Conservation (phyloP, 2,113 vertebrate genomes). For the Dasypus novemcinctus region DNA sequence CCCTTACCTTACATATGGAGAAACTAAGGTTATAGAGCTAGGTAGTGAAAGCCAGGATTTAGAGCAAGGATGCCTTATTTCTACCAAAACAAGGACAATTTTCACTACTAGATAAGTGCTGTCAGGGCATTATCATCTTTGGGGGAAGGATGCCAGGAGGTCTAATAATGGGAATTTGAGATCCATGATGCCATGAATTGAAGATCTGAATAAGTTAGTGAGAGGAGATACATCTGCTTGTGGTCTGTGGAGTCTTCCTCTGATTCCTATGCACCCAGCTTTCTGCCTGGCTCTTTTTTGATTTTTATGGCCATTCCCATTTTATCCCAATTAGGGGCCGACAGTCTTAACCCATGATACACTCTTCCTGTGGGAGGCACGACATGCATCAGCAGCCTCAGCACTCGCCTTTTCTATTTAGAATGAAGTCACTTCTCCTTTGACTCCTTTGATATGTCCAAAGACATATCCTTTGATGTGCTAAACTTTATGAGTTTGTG, state of each 20-base stretch:
- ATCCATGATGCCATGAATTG: not conserved
- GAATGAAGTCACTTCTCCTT: not conserved
- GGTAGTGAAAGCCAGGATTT: not conserved
- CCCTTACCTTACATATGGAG: not conserved
- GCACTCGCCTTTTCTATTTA: not conserved
- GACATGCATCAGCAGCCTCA: not conserved
- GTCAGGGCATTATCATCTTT: not conserved
- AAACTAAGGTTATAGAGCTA: not conserved
- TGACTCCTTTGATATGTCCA: not conserved
- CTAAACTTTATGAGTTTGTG: not conserved
- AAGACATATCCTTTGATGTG: not conserved
- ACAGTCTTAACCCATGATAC: not conserved
- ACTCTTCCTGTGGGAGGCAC: not conserved
- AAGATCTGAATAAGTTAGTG: not conserved
- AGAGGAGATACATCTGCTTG: not conserved
- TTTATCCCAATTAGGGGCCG: not conserved
- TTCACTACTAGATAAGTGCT: too few species aligned
- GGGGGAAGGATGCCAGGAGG: rapidly evolving
- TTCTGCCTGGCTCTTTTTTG: not conserved
- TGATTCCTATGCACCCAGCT: not conserved
- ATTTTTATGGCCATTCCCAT: not conserved
- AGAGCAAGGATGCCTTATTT: not conserved
- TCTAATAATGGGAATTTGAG: not conserved
- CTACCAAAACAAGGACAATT: not conserved
- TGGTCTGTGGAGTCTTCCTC: not conserved